A percentile compares a stretch with the other conserved stretches of the same genome.
Conservation (phyloP, 2,113 vertebrate species). For the Illadopsis cleaveri region DNA sequence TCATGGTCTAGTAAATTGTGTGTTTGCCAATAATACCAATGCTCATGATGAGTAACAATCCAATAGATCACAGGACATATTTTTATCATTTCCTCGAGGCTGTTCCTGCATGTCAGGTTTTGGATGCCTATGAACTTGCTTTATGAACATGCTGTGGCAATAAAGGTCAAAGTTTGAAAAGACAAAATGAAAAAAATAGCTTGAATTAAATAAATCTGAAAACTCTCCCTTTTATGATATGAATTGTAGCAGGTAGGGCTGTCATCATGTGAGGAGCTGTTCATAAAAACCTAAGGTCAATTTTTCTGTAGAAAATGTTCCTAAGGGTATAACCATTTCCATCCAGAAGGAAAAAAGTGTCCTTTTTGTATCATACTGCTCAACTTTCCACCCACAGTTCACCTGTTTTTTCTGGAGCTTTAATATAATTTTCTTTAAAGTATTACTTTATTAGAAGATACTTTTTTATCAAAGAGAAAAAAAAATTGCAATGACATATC, state of each 20-base stretch:
- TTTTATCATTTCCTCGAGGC: background rate
- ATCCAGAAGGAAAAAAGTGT: background rate
- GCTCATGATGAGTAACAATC: background rate
- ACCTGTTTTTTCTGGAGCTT: accelerated
- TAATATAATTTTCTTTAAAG: background rate
- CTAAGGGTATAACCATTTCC: background rate
- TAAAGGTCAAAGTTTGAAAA: background rate
- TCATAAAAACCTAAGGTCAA: background rate
- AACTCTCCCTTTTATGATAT: background rate
- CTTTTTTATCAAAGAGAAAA: background rate
- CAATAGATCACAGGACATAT: background rate
- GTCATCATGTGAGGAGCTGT: background rate
- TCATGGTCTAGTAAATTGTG: background rate
- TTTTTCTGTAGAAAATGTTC: background rate
- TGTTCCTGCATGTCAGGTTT: background rate
- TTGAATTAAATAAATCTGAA: background rate
- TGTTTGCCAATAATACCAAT: background rate
- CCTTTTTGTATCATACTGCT: background rate
- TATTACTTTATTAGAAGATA: background rate
- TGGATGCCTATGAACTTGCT: background rate
- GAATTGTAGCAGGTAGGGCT: background rate
- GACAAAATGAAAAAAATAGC: background rate
- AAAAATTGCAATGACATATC: too few species aligned
- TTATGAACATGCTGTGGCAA: background rate
- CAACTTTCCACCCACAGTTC: background rate